These are phyloP conservation scores for Phortica variegata DNA, from an alignment of 1,140 invertebrate genomes.

Conservation along the genomic window DNA sequence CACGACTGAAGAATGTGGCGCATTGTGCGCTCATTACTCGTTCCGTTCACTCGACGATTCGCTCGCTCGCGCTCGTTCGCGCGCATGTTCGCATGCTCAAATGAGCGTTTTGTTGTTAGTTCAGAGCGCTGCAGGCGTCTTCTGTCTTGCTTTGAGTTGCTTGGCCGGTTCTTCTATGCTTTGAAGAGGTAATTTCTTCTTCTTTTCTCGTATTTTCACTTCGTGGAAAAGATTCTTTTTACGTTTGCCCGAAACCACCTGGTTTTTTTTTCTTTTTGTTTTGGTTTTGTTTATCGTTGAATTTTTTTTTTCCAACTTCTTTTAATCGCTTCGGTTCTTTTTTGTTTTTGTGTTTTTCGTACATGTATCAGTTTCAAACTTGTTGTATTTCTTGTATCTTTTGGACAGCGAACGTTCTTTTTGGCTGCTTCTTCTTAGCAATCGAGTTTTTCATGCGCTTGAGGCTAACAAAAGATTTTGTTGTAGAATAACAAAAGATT, in stretches of 20 bases:
- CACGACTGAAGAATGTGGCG: no score
- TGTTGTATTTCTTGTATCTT: no score
- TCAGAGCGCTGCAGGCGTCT: constrained; percentile 13
- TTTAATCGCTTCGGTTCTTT: constrained; percentile 25
- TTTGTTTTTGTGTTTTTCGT: not conserved
- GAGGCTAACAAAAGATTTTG: constrained; percentile 39
- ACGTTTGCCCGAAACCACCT: constrained; percentile 44
- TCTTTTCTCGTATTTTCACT: constrained; percentile 37
- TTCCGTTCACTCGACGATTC: constrained; percentile 18
- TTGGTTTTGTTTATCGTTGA: constrained; percentile 12
- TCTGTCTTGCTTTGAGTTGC: constrained; percentile 28
- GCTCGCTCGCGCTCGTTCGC: not conserved
- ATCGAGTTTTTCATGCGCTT: no score
- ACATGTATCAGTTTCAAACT: not conserved
- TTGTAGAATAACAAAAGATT: constrained; percentile 53
- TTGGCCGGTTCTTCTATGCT: constrained; percentile 48
- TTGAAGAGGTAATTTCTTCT: constrained; percentile 30
- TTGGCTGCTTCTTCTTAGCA: no score
- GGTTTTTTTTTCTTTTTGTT: constrained; percentile 24
- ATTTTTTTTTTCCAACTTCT: constrained; percentile 16
- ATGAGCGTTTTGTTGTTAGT: constrained; percentile 4
- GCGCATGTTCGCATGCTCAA: not conserved
- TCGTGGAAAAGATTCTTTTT: constrained; percentile 53
- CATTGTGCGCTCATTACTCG: no score
- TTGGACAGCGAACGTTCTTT: no score